A percentile compares a stretch with the other conserved stretches of the same genome.
Conservation (phyloP, 53 echinoderm and acorn worm genomes). For the Antedon mediterranea region DNA sequence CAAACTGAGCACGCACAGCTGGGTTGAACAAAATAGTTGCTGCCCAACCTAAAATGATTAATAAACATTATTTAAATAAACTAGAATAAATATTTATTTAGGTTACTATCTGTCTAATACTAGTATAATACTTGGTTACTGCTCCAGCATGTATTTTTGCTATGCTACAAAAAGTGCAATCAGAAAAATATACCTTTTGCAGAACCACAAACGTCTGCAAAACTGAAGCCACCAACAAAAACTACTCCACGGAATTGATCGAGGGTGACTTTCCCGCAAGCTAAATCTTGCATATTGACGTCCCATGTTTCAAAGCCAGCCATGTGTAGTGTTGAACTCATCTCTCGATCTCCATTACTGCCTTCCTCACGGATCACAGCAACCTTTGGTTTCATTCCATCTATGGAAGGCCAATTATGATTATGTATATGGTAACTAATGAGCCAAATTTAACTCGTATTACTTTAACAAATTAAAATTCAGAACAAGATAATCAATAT, state of each 20-base stretch:
- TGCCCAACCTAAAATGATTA: constrained; percentile 63
- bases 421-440: not conserved
- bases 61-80: not conserved
- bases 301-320: constrained; percentile 95
- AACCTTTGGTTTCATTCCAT: constrained; percentile 37
- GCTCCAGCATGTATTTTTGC: no score
- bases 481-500: no score
- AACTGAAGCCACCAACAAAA: constrained; percentile 97
- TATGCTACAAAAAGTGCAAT: no score
- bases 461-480: no score
- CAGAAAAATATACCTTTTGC: constrained; percentile 52
- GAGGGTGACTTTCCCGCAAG: constrained; percentile 39
- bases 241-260: constrained; percentile 78
- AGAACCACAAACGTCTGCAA: constrained; percentile 83
- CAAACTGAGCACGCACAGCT: constrained; percentile 77
- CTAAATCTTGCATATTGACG: constrained; percentile 93
- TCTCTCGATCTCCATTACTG: constrained; percentile 97
- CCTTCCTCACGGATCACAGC: constrained; percentile 95
- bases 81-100: no score
- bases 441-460: no score
- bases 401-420: no score
- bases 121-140: no score
- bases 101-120: no score
- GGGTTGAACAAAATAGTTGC: constrained; percentile 81
- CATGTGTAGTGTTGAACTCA: constrained; percentile 67